Conservation (phyloP, 2,113 vertebrate genomes). For the Chionis minor region DNA sequence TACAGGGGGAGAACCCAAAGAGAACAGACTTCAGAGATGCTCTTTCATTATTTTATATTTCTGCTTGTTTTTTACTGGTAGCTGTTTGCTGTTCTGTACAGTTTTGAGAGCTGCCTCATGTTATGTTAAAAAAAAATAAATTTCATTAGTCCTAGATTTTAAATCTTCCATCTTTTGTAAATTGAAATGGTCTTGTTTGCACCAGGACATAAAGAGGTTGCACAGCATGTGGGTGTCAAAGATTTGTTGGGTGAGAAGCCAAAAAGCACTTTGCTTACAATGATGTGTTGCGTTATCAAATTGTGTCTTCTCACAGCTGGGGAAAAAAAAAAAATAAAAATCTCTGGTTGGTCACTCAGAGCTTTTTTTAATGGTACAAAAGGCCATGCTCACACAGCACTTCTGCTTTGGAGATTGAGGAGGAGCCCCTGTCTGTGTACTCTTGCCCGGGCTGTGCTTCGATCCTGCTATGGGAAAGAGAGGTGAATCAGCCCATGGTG, state of each 20-base stretch:
- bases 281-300: background rate
- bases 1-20: background rate
- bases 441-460: background rate
- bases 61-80: background rate
- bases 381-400: background rate
- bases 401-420: background rate
- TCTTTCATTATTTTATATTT: background rate
- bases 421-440: background rate
- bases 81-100: background rate
- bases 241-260: background rate
- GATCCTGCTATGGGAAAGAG: fast-evolving
- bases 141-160: background rate
- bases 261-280: background rate
- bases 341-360: background rate
- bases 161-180: background rate
- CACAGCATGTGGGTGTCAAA: background rate
- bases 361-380: background rate
- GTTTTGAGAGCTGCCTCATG: background rate
- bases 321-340: background rate
- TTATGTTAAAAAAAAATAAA: background rate
- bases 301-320: background rate
- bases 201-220: background rate
- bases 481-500: background rate
- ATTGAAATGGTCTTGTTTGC: background rate
- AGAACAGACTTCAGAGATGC: background rate